Conservation (phyloP, 2,797 vertebrate genomes). For the Setipinna tenuifilis region DNA sequence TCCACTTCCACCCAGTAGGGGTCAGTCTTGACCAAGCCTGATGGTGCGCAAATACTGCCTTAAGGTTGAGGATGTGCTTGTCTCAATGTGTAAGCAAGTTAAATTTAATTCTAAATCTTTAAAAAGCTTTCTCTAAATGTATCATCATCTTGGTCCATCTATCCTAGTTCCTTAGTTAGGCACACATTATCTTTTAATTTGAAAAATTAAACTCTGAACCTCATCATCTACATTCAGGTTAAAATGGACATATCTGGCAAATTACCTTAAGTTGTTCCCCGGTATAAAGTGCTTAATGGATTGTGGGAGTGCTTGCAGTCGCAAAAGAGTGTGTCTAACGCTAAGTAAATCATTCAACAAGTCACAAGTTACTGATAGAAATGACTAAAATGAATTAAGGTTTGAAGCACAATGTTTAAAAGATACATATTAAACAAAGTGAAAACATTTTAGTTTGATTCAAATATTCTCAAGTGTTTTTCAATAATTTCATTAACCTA, state of each 20-base stretch:
- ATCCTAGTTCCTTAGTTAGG: background rate
- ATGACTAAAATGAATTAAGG: background rate
- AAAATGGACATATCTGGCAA: background rate
- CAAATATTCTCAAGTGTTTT: background rate
- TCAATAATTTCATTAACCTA: background rate
- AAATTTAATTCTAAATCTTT: background rate
- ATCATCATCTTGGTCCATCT: background rate
- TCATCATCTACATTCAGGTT: background rate
- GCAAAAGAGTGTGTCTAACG: background rate
- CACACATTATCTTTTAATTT: background rate
- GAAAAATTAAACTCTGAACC: background rate
- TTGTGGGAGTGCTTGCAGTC: background rate
- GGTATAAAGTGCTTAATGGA: background rate
- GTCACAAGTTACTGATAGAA: background rate
- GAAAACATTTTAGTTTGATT: background rate
- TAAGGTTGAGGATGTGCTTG: background rate
- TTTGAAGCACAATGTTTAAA: background rate
- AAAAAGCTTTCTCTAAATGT: background rate
- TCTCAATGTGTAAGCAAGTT: background rate
- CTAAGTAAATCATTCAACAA: background rate
- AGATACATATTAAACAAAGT: background rate
- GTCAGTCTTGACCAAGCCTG: conserved; percentile 12
- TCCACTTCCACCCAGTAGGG: conserved; percentile 1
- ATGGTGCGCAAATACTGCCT: background rate
- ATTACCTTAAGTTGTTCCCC: background rate